Base-by-base conservation (phyloP, 2,888 invertebrate species). In the Melipona beecheii region DNA sequence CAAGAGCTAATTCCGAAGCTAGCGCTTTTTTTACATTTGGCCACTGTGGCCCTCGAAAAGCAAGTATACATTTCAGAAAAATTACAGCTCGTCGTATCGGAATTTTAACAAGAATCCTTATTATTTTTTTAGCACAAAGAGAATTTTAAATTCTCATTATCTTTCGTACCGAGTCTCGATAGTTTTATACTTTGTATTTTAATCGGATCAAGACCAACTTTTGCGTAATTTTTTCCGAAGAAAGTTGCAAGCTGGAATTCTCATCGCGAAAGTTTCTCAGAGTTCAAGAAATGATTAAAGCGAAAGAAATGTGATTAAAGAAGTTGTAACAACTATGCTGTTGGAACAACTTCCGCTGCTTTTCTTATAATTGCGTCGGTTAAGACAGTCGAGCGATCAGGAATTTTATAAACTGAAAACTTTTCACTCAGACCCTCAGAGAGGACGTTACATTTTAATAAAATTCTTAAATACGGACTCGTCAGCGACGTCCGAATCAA, bases 1-100 rank as follows among this genome's bases (percentile, higher is more conserved):
- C 50, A 36, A 15, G 36, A 52, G 58, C 36, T 70, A 70, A 50
- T 62, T 50, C n/a, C 27, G 62, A 36, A 52, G 64, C 54, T 54
- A 17, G 43, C 21, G 2, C n/a, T 52, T 60, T 60, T 36, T 36
- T 36, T 36, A 36, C 60, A 71, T 21, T 15, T 13, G 27, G 21
- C 52, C 15, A 43, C 36, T 43, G 9, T 43, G 36, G 36, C 9
- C 1, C 9, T 43, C n/a, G 5, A 36, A n/a, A 36, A 9, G 43
- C 24, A 54, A 19, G 4, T 13, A 21, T 13, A 21, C n/a, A 19
- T 21, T 31, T 31, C 0, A 21, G 3, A 17, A 21, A 69, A 65
- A 24, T 13, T 43, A 43, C 43, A 43, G 43, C 9, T n/a, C n/a
- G 15, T 13, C n/a, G 2, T 13, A 4, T n/a, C 4, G 11, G 21